Conservation (phyloP, 2,888 invertebrate species). For the Adelphocoris suturalis region DNA sequence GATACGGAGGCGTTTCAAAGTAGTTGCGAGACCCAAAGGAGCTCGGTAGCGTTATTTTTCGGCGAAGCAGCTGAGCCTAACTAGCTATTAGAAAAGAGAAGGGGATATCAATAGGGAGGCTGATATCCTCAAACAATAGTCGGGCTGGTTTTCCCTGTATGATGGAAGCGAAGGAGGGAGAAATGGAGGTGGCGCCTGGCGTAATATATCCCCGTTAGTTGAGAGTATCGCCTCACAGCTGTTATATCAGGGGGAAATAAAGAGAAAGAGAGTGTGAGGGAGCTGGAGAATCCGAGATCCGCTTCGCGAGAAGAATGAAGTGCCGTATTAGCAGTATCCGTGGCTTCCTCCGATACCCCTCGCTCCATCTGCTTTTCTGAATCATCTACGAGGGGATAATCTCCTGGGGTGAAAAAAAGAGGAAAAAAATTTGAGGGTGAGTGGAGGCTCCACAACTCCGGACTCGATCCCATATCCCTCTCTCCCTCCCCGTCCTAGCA, state of each 20-base stretch:
- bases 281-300: neutral
- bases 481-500: neutral
- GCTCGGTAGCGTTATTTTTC: no score
- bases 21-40: no score
- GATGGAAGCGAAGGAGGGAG: slow-evolving; percentile 3
- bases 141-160: neutral
- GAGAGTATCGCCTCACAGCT: slow-evolving; percentile 9
- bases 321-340: slow-evolving; percentile 19
- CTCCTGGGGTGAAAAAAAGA: neutral
- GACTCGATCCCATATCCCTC: neutral
- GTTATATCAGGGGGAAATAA: neutral
- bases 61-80: neutral
- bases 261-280: neutral
- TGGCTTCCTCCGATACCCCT: neutral
- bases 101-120: neutral
- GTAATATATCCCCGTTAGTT: slow-evolving; percentile 32
- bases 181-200: slow-evolving; percentile 6
- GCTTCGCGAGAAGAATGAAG: slow-evolving; percentile 32
- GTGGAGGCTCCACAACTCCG: neutral
- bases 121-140: neutral
- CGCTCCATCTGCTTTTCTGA: slow-evolving; percentile 31
- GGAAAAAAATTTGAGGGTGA: neutral
- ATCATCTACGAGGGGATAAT: slow-evolving; percentile 22
- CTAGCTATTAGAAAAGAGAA: neutral
- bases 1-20: no score